Conservation (phyloP, 2,113 vertebrate species). For the Sorex fumeus region DNA sequence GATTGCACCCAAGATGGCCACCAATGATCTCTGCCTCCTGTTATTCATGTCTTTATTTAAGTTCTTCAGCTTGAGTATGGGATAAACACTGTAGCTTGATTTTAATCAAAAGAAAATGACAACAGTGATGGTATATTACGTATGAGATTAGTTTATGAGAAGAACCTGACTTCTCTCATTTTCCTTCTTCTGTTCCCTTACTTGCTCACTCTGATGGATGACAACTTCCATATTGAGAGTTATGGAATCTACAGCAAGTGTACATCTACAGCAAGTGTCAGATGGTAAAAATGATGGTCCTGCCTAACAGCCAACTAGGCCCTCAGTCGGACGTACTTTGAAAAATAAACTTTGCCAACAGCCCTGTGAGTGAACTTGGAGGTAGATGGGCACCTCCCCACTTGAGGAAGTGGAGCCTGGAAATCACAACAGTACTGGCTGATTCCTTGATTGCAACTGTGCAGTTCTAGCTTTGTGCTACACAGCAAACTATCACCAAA, state of each 20-base stretch:
- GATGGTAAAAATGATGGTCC: neutral
- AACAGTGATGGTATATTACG: neutral
- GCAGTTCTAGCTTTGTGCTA: neutral
- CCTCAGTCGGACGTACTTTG: neutral
- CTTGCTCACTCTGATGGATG: neutral
- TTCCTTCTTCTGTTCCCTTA: neutral
- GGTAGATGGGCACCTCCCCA: neutral
- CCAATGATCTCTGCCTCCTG: rapidly evolving
- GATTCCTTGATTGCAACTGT: neutral
- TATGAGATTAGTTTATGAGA: neutral
- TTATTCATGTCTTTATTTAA: neutral
- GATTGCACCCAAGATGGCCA: neutral
- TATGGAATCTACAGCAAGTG: neutral
- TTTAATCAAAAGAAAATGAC: neutral
- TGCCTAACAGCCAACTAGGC: neutral
- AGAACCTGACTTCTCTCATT: neutral
- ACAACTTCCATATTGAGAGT: neutral
- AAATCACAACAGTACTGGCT: neutral
- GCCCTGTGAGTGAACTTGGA: neutral
- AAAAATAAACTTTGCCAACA: neutral
- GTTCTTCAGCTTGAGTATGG: neutral
- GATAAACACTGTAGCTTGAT: neutral
- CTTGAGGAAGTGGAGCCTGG: neutral
- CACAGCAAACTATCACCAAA: neutral
- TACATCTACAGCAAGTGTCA: neutral